A percentile compares a stretch with the other conserved stretches of the same genome.
Evolutionary conservation across 1,140 invertebrate species (phyloP).

Genomic region (Sinonovacula constricta): DNA sequence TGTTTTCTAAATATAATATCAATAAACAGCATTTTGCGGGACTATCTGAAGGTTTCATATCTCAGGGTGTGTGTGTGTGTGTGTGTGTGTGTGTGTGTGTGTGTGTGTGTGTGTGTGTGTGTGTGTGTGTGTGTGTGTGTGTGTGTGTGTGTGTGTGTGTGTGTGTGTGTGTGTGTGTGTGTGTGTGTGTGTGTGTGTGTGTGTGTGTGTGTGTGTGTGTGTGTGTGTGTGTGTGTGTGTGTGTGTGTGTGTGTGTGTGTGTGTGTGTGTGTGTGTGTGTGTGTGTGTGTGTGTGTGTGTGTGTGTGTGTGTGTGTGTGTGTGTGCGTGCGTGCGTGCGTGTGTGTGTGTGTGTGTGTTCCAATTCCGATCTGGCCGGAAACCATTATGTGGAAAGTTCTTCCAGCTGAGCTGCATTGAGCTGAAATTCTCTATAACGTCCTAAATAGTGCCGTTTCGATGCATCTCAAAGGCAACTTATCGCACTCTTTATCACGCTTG

Average conservation of each 20-base stretch:
- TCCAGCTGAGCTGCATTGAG: no score
- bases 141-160: slow-evolving; percentile 3
- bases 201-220: slow-evolving; percentile 3
- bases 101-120: slow-evolving; percentile 3
- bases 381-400: no score
- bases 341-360: slow-evolving; percentile 3
- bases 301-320: slow-evolving; percentile 2
- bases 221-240: slow-evolving; percentile 3
- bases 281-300: slow-evolving; percentile 3
- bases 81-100: slow-evolving; percentile 3
- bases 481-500: no score
- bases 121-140: slow-evolving; percentile 3
- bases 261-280: slow-evolving; percentile 1
- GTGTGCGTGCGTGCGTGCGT: slow-evolving; percentile 2
- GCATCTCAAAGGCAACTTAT: no score
- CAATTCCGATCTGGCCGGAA: no score
- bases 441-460: no score
- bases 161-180: slow-evolving; percentile 3
- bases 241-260: slow-evolving; percentile 3
- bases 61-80: slow-evolving; percentile 1
- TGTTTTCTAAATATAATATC: no score
- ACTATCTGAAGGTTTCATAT: no score
- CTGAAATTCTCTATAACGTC: no score
- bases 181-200: slow-evolving; percentile 3
- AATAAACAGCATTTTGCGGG: no score